Evolutionary conservation across 2,888 invertebrate species (phyloP).

Genomic region (Eupithecia subumbrata): DNA sequence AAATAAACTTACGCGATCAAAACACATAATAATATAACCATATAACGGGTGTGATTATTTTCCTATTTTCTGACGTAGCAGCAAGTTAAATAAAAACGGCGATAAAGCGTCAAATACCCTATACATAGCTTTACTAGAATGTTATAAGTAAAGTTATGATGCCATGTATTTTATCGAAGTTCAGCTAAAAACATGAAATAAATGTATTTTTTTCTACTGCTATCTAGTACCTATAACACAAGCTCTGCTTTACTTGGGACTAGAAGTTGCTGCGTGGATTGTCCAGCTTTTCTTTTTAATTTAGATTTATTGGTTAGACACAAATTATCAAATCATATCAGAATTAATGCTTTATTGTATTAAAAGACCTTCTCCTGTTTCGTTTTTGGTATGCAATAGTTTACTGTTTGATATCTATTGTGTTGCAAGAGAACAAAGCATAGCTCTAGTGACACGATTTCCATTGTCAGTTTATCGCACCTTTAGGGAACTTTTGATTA

Average conservation of each 20-base stretch:
- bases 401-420: conserved; percentile 47
- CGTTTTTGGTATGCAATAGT: background rate
- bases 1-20: background rate
- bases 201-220: background rate
- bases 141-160: background rate
- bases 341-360: background rate
- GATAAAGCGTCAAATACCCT: too few relatives aligned
- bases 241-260: too few relatives aligned
- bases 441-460: conserved; percentile 51
- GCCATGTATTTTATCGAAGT: background rate
- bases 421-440: conserved; percentile 54
- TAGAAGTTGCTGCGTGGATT: too few relatives aligned
- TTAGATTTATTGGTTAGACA: too few relatives aligned
- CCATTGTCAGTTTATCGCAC: conserved; percentile 49
- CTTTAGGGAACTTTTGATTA: conserved; percentile 27
- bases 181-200: background rate
- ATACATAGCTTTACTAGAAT: too few relatives aligned
- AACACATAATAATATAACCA: background rate
- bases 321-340: too few relatives aligned
- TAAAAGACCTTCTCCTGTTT: background rate
- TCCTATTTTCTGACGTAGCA: too few relatives aligned
- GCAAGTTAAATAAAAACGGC: too few relatives aligned
- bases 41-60: background rate
- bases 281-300: too few relatives aligned
- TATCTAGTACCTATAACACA: background rate